Conservation (phyloP, 2,888 invertebrate species). For the Acronicta leporina region DNA sequence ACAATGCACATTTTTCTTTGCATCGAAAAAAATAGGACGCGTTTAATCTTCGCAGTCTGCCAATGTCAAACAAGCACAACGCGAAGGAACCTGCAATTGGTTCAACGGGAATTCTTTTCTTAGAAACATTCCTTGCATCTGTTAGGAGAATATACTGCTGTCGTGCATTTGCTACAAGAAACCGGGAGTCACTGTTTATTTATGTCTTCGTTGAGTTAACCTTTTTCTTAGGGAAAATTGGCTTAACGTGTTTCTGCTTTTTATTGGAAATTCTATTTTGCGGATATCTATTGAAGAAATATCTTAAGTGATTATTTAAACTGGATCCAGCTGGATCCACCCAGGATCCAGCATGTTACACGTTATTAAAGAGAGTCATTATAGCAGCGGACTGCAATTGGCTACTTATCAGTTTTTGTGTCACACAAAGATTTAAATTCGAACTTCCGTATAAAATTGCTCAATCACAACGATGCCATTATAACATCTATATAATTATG, state of each 20-base stretch:
- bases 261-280: not conserved
- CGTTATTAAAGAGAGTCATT: too few species aligned
- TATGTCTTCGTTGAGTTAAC: conserved; percentile 8
- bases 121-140: conserved; percentile 51
- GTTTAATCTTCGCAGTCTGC: conserved; percentile 67
- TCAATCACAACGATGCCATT: not conserved
- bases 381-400: too few species aligned
- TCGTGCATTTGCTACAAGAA: conserved; percentile 26
- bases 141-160: conserved; percentile 29
- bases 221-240: not conserved
- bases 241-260: not conserved
- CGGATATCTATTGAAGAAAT: not conserved
- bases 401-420: too few species aligned
- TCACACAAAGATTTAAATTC: too few species aligned
- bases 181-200: conserved; percentile 9
- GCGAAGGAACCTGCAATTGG: conserved; percentile 59
- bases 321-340: too few species aligned
- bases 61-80: conserved; percentile 56
- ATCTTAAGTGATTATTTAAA: not conserved
- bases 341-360: too few species aligned
- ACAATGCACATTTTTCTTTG: conserved; percentile 42
- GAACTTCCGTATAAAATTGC: too few species aligned
- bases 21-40: conserved; percentile 54
- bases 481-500: not conserved
- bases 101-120: conserved; percentile 54